These are phyloP conservation scores for Notoglanidium macrostoma DNA, from an alignment of 2,797 vertebrate species.

Conservation along the genomic window DNA sequence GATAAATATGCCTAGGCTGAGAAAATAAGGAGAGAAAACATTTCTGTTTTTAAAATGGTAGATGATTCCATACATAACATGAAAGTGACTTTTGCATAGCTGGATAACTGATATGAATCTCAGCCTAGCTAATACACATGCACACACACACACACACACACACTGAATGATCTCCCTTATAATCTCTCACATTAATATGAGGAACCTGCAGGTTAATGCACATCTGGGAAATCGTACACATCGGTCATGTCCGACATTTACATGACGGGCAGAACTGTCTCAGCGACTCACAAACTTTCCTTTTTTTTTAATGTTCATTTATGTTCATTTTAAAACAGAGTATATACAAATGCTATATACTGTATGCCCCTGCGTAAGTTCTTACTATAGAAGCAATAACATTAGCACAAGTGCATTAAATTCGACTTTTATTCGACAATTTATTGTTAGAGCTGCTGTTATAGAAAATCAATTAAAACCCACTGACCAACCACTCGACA, in stretches of 20 bases:
- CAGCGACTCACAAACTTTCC: background rate
- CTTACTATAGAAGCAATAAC: background rate
- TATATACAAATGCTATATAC: background rate
- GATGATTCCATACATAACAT: background rate
- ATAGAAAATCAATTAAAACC: background rate
- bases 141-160: slow-evolving; percentile 22
- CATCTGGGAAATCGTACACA: slow-evolving; percentile 32
- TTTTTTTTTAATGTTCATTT: background rate
- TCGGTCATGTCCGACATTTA: slow-evolving; percentile 18
- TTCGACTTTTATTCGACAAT: background rate
- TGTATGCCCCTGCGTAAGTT: background rate
- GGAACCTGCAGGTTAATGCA: slow-evolving; percentile 20
- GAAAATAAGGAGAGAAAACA: background rate
- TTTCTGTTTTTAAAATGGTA: background rate
- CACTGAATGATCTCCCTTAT: slow-evolving; percentile 3
- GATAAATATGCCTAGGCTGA: background rate
- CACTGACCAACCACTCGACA: background rate
- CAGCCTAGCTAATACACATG: slow-evolving; percentile 15
- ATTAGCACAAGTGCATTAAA: background rate
- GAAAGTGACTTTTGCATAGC: background rate
- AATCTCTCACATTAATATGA: slow-evolving; percentile 21
- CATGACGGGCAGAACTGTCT: background rate
- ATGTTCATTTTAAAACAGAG: background rate
- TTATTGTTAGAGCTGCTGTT: background rate
- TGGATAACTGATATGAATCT: too few relatives aligned